A percentile compares a stretch with the other conserved stretches of the same genome.
phyloP scores from a whole-genome alignment of 2,888 invertebrate genomes.

The Pandemis corylana region DNA sequence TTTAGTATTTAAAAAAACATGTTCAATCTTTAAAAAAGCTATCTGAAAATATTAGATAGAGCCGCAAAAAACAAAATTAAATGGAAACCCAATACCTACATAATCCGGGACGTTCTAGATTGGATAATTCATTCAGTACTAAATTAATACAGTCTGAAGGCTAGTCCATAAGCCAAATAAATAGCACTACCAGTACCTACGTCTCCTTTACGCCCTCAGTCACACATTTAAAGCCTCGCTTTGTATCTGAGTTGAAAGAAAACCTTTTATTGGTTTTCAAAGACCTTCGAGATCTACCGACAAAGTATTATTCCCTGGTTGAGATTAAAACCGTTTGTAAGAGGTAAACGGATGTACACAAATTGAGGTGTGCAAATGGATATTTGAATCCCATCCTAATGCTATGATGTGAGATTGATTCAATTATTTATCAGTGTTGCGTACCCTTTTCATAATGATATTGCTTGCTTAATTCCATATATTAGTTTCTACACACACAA shows the following conservation, averaged over 20 bases:
- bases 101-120: too few species aligned
- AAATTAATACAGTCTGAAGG: background rate
- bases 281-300: constrained; percentile 23
- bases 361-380: constrained; percentile 39
- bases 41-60: too few species aligned
- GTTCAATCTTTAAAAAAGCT: background rate
- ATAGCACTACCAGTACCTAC: background rate
- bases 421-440: constrained; percentile 7
- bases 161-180: background rate
- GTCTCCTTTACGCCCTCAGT: background rate
- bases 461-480: background rate
- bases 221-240: constrained; percentile 29
- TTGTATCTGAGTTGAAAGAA: constrained; percentile 35
- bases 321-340: constrained; percentile 31
- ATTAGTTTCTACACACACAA: background rate
- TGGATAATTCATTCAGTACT: background rate
- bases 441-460: constrained; percentile 18
- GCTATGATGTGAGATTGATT: constrained; percentile 8
- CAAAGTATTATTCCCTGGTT: constrained; percentile 20
- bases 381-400: constrained; percentile 27
- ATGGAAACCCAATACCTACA: too few species aligned
- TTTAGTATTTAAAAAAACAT: too few species aligned
- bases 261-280: constrained; percentile 37
- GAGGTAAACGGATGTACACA: constrained; percentile 34
- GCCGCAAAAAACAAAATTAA: too few species aligned